Conservation (phyloP, 2,113 vertebrate genomes). For the Corythaixoides concolor region DNA sequence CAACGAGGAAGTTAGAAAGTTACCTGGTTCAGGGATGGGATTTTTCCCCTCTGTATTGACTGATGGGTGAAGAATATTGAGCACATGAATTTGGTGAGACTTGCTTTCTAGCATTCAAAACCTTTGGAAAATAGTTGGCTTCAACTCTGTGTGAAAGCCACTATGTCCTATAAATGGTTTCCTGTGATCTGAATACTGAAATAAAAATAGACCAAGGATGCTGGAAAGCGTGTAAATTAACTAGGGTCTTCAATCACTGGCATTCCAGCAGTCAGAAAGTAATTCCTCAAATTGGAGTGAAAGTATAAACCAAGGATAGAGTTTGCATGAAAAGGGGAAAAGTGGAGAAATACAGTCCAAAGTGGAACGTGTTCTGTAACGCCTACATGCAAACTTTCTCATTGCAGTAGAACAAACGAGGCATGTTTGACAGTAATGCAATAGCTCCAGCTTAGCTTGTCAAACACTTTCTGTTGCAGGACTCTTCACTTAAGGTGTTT, state of each 20-base stretch:
- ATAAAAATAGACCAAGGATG: not conserved
- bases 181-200: not conserved
- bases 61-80: not conserved
- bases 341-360: not conserved
- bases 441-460: not conserved
- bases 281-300: not conserved
- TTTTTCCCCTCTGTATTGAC: not conserved
- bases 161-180: not conserved
- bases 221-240: not conserved
- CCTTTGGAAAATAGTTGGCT: not conserved
- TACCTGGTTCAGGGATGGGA: not conserved
- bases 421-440: not conserved
- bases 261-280: not conserved
- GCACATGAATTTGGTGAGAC: not conserved
- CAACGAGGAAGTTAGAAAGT: not conserved
- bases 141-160: not conserved
- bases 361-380: not conserved
- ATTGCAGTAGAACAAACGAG: not conserved
- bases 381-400: not conserved
- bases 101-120: slow-evolving; percentile 1
- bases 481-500: not conserved
- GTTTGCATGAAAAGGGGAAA: not conserved
- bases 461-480: not conserved
- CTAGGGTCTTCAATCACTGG: not conserved
- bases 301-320: not conserved